These are phyloP conservation scores for Bubalus kerabau DNA, from an alignment of 2,113 vertebrate species.

Conservation along the genomic window DNA sequence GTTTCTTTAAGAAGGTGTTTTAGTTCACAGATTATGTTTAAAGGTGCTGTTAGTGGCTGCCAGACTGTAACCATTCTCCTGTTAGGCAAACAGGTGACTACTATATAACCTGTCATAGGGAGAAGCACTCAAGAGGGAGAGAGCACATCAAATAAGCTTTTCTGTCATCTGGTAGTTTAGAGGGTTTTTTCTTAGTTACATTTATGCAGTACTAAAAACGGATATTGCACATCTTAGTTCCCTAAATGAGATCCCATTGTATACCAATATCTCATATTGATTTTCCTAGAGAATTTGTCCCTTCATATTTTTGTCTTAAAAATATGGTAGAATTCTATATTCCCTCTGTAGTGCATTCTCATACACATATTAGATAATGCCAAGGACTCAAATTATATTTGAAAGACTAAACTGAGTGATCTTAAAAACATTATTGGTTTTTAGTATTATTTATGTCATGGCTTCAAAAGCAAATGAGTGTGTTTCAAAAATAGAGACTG, in stretches of 20 bases:
- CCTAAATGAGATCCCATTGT: background rate
- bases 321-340: background rate
- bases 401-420: background rate
- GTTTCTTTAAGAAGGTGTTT: slow-evolving; percentile 47
- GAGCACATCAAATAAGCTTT: slow-evolving; percentile 61
- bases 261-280: background rate
- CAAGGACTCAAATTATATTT: background rate
- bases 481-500: background rate
- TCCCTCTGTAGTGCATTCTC: background rate
- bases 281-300: background rate
- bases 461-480: background rate
- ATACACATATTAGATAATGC: background rate
- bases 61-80: slow-evolving; percentile 32
- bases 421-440: background rate
- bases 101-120: background rate
- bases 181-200: background rate
- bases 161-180: background rate
- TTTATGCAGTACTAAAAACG: slow-evolving; percentile 57
- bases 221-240: background rate
- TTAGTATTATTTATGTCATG: background rate
- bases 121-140: slow-evolving; percentile 55
- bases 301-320: slow-evolving; percentile 32
- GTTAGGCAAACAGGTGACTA: slow-evolving; percentile 42
- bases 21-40: slow-evolving; percentile 22
- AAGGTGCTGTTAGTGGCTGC: background rate